These are phyloP conservation scores for Empidonax traillii DNA, from an alignment of 2,113 vertebrate species.

Conservation along the genomic window DNA sequence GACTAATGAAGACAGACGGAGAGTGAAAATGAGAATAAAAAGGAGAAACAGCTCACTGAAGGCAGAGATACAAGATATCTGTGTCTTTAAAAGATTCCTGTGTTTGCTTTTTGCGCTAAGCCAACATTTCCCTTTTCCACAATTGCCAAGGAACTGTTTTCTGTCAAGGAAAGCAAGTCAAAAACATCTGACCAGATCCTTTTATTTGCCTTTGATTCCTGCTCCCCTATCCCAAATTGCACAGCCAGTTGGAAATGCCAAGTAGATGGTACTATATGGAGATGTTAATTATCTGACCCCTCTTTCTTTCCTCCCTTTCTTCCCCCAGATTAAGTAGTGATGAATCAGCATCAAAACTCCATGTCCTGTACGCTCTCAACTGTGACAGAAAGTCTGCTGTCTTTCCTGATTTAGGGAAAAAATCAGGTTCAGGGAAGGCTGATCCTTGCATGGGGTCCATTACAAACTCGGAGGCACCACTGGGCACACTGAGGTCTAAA, in stretches of 20 bases:
- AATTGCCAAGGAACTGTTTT: not conserved
- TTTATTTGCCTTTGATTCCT: not conserved
- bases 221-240: not conserved
- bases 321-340: not conserved
- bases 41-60: slow-evolving; percentile 33
- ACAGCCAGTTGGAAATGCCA: not conserved
- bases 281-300: not conserved
- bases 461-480: not conserved
- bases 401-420: not conserved
- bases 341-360: not conserved
- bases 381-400: not conserved
- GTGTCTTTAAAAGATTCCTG: slow-evolving; percentile 31
- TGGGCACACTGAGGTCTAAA: not conserved
- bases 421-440: accelerated
- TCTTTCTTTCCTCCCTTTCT: not conserved
- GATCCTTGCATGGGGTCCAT: not conserved
- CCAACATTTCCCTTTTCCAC: not conserved
- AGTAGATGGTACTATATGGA: not conserved
- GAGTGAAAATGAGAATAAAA: slow-evolving; percentile 68
- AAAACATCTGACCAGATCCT: not conserved
- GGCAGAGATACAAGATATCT: slow-evolving; percentile 15
- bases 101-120: not conserved
- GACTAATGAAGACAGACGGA: slow-evolving; percentile 74
- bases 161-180: not conserved
- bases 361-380: accelerated